Percentiles rank a stretch among this genome's conserved stretches.
These are phyloP conservation scores for Drosophila triauraria DNA, from an alignment of 1,140 invertebrate genomes.

Conservation along the genomic window DNA sequence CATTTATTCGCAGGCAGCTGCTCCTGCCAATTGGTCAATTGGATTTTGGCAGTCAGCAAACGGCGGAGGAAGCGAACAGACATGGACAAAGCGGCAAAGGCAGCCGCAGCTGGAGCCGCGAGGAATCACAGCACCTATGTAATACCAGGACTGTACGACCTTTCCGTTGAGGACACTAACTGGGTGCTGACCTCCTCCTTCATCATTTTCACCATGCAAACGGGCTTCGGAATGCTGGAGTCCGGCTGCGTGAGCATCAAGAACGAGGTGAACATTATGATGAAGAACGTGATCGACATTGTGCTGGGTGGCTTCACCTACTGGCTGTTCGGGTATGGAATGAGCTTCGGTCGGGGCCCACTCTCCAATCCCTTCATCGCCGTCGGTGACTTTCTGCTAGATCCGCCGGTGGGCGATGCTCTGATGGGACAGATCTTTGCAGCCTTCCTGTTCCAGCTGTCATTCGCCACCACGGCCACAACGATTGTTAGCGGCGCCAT, in stretches of 20 bases:
- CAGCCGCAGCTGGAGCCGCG: slow-evolving; percentile 10
- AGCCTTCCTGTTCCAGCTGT: slow-evolving; percentile 94
- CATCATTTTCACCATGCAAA: slow-evolving; percentile 99
- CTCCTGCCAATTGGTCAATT: slow-evolving; percentile 8
- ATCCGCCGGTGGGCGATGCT: slow-evolving; percentile 89
- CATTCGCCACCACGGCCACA: slow-evolving; percentile 95
- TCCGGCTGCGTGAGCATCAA: slow-evolving; percentile 96
- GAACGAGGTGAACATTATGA: slow-evolving; percentile 99
- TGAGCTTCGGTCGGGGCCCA: slow-evolving; percentile 93
- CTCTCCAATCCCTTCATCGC: slow-evolving; percentile 91
- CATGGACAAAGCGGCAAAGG: slow-evolving; percentile 62
- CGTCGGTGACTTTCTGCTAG: slow-evolving; percentile 90
- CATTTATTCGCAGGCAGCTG: slow-evolving; percentile 16
- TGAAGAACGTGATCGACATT: slow-evolving; percentile 97
- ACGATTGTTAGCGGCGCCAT: slow-evolving; percentile 96
- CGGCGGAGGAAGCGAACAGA: slow-evolving; percentile 16
- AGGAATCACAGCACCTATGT: slow-evolving; percentile 82
- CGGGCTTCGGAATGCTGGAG: slow-evolving; percentile 96
- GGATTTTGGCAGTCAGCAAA: slow-evolving; percentile 17
- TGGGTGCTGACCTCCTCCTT: slow-evolving; percentile 97
- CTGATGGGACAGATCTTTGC: slow-evolving; percentile 92
- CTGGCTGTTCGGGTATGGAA: slow-evolving; percentile 97
- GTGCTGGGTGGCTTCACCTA: slow-evolving; percentile 95
- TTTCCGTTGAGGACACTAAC: slow-evolving; percentile 93
- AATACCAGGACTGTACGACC: slow-evolving; percentile 85